A percentile compares a stretch with the other conserved stretches of the same genome.
These are phyloP conservation scores for Leptoteleia sp. DNA, from an alignment of 1,140 invertebrate species.

Conservation along the genomic window DNA sequence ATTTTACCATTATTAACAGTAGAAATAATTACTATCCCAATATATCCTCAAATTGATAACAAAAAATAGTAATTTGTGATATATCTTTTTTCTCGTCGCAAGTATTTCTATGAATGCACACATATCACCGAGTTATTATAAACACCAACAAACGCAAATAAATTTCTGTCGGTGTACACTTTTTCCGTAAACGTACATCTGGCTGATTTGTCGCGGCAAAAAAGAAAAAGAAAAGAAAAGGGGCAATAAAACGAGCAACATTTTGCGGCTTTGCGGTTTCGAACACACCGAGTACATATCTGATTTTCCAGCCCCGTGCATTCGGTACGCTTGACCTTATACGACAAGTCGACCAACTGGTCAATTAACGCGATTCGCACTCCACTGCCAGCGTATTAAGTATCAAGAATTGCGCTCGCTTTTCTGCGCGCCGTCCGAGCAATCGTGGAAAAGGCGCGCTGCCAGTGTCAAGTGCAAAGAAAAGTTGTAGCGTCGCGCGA, in stretches of 20 bases:
- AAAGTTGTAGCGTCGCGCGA: conserved; percentile 42
- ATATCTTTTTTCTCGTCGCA: too few relatives aligned
- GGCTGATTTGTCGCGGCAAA: conserved; percentile 27
- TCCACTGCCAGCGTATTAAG: conserved; percentile 50
- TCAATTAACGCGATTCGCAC: conserved; percentile 66
- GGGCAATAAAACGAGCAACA: neutral
- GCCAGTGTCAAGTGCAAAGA: conserved; percentile 55
- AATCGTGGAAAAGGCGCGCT: conserved; percentile 46
- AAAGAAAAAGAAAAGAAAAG: too few relatives aligned
- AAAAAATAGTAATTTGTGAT: too few relatives aligned
- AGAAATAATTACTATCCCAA: too few relatives aligned
- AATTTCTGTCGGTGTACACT: too few relatives aligned
- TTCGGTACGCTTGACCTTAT: conserved; percentile 66
- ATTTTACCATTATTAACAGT: too few relatives aligned
- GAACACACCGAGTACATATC: conserved; percentile 39
- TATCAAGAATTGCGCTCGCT: conserved; percentile 57
- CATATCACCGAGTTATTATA: too few relatives aligned
- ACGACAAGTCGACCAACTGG: conserved; percentile 65
- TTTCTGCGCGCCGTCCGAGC: conserved; percentile 41
- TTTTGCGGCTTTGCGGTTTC: conserved; percentile 42
- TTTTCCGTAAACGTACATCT: conserved; percentile 18
- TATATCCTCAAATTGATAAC: too few relatives aligned
- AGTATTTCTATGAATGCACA: too few relatives aligned
- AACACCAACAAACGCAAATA: too few relatives aligned
- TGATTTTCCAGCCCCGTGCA: conserved; percentile 58